phyloP scores from a whole-genome alignment of 2,888 invertebrate species.

The Campoplex nolae region DNA sequence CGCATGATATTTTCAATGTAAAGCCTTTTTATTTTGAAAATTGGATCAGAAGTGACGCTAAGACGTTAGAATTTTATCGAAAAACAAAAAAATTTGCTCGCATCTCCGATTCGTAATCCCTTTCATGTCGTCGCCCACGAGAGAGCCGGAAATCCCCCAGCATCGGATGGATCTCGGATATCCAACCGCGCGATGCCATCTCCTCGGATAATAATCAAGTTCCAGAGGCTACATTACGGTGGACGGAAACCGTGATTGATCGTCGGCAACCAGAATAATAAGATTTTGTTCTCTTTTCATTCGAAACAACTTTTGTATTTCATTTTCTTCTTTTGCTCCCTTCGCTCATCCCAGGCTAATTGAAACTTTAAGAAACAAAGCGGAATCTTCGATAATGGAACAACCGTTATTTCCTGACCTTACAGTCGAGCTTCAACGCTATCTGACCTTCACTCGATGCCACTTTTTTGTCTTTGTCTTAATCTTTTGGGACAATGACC shows the following conservation, averaged over 20 bases:
- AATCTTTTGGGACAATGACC: no score
- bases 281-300: slow-evolving; percentile 27
- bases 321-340: neutral
- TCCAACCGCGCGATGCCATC: slow-evolving; percentile 27
- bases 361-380: neutral
- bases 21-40: no score
- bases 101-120: slow-evolving; percentile 4
- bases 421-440: no score
- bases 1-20: no score
- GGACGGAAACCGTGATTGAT: slow-evolving; percentile 46
- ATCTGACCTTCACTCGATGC: no score
- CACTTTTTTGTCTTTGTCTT: no score
- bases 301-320: neutral
- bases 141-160: slow-evolving; percentile 7
- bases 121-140: slow-evolving; percentile 4
- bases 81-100: neutral
- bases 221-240: slow-evolving; percentile 26
- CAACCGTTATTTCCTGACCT: neutral
- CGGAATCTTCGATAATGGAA: neutral
- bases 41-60: no score
- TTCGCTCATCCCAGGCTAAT: neutral
- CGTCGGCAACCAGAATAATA: slow-evolving; percentile 33
- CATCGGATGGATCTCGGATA: neutral
- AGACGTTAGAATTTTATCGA: neutral
- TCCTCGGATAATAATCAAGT: slow-evolving; percentile 53